phyloP scores from a whole-genome alignment of 1,140 invertebrate genomes.

The Argopecten irradians region DNA sequence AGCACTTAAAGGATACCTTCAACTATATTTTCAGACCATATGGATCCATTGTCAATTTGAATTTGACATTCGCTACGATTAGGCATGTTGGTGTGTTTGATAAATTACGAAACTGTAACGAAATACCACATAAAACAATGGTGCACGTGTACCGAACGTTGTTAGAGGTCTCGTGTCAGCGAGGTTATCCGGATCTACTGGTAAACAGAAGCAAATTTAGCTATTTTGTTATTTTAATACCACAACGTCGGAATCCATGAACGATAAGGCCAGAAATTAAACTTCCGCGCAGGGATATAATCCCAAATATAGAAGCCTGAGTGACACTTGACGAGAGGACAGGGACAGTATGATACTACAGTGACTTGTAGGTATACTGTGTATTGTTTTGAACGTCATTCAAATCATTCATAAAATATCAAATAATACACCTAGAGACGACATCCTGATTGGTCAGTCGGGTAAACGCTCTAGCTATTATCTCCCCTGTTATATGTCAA shows the following conservation, averaged over 20 bases:
- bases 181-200: neutral
- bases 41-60: no score
- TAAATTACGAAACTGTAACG: neutral
- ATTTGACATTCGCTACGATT: no score
- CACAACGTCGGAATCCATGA: neutral
- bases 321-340: neutral
- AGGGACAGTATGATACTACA: neutral
- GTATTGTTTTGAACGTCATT: no score
- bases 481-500: no score
- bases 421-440: no score
- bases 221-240: neutral
- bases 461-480: no score
- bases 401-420: no score
- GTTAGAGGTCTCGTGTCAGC: neutral
- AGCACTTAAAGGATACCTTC: no score
- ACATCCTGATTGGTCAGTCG: no score
- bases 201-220: constrained; percentile 15
- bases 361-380: neutral
- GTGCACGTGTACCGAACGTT: neutral
- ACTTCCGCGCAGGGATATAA: neutral
- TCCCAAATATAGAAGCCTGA: neutral
- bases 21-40: no score
- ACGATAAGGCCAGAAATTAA: neutral
- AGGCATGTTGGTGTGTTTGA: neutral
- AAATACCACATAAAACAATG: neutral